These are phyloP conservation scores for Enteromius mattozi DNA, from an alignment of 2,797 vertebrate genomes.

Conservation along the genomic window DNA sequence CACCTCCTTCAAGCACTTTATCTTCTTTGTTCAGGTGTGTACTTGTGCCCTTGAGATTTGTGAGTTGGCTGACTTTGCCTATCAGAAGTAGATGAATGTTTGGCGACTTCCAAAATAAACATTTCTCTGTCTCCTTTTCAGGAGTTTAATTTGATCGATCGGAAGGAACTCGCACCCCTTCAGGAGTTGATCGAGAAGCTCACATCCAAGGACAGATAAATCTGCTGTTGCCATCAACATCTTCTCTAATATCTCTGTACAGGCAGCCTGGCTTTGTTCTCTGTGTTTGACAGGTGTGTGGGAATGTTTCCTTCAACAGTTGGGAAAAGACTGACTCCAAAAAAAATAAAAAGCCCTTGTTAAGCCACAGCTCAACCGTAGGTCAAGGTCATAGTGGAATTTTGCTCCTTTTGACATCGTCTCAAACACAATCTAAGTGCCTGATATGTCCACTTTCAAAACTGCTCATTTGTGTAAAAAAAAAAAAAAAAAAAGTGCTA, in stretches of 20 bases:
- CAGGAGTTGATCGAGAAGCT: slow-evolving; percentile 99
- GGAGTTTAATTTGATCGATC: slow-evolving; percentile 99
- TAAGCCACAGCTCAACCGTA: slow-evolving; percentile 47
- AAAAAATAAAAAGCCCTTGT: slow-evolving; percentile 27
- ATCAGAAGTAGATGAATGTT: not conserved
- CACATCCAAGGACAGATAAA: slow-evolving; percentile 99
- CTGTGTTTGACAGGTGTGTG: slow-evolving; percentile 47
- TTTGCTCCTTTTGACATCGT: slow-evolving; percentile 40
- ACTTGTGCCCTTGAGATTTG: not conserved
- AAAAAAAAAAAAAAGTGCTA: slow-evolving; percentile 27
- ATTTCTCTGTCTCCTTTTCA: slow-evolving; percentile 60
- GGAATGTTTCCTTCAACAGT: slow-evolving; percentile 49
- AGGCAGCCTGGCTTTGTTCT: slow-evolving; percentile 56
- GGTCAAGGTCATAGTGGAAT: slow-evolving; percentile 46
- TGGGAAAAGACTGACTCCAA: slow-evolving; percentile 24
- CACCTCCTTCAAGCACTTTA: slow-evolving; percentile 99
- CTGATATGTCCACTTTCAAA: slow-evolving; percentile 57
- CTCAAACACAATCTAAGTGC: slow-evolving; percentile 58
- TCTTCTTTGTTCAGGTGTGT: slow-evolving; percentile 97
- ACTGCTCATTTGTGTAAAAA: slow-evolving; percentile 35
- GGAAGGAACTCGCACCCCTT: slow-evolving; percentile 95
- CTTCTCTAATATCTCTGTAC: slow-evolving; percentile 50
- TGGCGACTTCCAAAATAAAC: not conserved
- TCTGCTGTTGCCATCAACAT: slow-evolving; percentile 9
- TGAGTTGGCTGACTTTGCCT: not conserved